Conservation (phyloP, 2,797 vertebrate species). For the Pangasius djambal region DNA sequence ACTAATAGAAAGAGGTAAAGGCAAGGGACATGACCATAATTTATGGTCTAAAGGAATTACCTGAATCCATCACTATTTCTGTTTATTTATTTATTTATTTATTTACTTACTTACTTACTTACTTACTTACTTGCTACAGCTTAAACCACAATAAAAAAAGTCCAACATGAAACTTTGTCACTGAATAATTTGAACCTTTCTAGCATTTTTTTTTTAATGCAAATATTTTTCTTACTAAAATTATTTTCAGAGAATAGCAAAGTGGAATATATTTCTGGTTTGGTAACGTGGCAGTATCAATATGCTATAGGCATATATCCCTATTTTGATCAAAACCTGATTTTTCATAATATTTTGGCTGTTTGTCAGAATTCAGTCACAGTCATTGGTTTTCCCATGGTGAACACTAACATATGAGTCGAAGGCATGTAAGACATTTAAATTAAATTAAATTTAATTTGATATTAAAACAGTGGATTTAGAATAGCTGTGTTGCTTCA, state of each 20-base stretch:
- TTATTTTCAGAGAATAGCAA: not conserved
- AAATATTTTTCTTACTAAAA: not conserved
- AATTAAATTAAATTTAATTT: not conserved
- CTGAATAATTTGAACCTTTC: not conserved
- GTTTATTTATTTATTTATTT: not conserved
- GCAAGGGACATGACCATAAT: not conserved
- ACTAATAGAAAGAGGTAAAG: not conserved
- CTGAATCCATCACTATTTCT: not conserved
- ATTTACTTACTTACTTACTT: too few relatives aligned
- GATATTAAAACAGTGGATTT: not conserved
- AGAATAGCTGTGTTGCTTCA: not conserved
- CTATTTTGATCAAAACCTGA: not conserved
- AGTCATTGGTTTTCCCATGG: not conserved
- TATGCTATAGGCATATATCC: not conserved
- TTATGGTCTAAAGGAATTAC: not conserved
- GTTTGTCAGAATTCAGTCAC: not conserved
- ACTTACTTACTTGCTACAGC: too few relatives aligned
- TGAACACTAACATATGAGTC: not conserved
- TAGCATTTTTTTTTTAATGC: not conserved
- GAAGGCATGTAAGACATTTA: not conserved
- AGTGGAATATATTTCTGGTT: not conserved
- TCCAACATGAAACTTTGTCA: not conserved
- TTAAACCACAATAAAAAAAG: not conserved
- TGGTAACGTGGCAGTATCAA: not conserved
- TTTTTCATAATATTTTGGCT: not conserved